Base-by-base conservation (phyloP, 2,113 vertebrate genomes). In the Callionymus lyra region DNA sequence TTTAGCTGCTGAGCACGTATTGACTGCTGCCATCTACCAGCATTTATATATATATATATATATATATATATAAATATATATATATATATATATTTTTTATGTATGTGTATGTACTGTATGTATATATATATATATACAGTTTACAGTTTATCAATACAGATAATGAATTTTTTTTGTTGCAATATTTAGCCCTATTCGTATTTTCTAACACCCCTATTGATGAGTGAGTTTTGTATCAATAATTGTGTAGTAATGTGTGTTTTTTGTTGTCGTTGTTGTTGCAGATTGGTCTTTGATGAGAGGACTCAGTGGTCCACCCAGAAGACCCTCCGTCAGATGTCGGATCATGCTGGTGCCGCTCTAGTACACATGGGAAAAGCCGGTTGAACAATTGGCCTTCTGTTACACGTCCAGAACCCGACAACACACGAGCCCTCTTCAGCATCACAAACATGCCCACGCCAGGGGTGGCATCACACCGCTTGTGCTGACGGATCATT, bases 401-500 rank as follows among this genome's bases (percentile, higher is more conserved):
- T 34, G n/a, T 37, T 13, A 15, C 37, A 37, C 40, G 17, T 43
- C 40, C 38, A 56, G 12, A 19, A 47, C 39, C 46, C n/a, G 42
- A n/a, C 45, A 19, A 16, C 21, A 0, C 39, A 21, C 43, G 1
- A 10, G 63, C 14, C n/a, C 16, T 32, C 31, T 18, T 16, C 10
- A 13, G 42, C 56, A 16, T 31, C 61, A 59, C 49, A 41, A 37
- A 63, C 44, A 80, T 78, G 73, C 57, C 69, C 10, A 34, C 68
- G 72, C 63, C 58, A 38, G 56, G 31, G 52, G 10, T 59, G 72
- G 62, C 38, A 17, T 65, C 62, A 63, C 50, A 62, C 63, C 42
- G 55, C 48, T 56, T 67, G 60, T 80, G 76, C 73, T 83, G 79
- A 83, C 76, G 40, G 66, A 50, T 59, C 54, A 43, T 58, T 43